These are phyloP conservation scores for Pandion haliaetus DNA, from an alignment of 2,113 vertebrate species.

Conservation along the genomic window DNA sequence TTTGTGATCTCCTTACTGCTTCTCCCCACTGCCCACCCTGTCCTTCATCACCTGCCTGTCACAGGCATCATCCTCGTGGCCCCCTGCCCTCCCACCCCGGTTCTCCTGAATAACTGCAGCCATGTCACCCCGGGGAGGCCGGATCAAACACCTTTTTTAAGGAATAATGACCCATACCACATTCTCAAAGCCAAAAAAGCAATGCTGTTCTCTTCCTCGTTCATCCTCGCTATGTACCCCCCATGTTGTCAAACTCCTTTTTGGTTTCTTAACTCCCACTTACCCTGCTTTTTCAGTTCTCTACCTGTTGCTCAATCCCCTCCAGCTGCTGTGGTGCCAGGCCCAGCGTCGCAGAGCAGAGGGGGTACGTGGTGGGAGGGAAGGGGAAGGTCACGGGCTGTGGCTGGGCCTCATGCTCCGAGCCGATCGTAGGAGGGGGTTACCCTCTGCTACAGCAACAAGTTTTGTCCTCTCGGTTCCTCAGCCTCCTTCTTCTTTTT, in stretches of 20 bases:
- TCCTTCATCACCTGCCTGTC: not conserved
- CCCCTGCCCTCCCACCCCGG: not conserved
- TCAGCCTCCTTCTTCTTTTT: not conserved
- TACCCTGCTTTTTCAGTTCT: not conserved
- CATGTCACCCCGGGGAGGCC: rapidly evolving
- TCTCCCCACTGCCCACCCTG: too few species aligned
- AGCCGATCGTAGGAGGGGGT: too few species aligned
- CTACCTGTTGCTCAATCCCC: not conserved
- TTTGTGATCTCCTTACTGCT: not conserved
- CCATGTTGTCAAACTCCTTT: not conserved
- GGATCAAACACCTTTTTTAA: not conserved
- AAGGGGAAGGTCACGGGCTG: not conserved
- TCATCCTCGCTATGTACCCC: not conserved
- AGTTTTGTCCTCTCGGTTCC: not conserved
- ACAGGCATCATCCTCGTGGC: not conserved
- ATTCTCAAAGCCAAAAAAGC: not conserved
- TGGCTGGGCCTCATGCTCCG: rapidly evolving
- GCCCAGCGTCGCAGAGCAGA: rapidly evolving
- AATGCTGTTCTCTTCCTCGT: not conserved
- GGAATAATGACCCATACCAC: not conserved
- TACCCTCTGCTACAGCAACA: not conserved
- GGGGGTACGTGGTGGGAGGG: rapidly evolving
- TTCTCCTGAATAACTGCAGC: not conserved
- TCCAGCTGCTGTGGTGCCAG: not conserved
- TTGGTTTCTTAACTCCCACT: not conserved